Base-by-base conservation (phyloP, 2,797 vertebrate genomes). In the Lutra lutra region DNA sequence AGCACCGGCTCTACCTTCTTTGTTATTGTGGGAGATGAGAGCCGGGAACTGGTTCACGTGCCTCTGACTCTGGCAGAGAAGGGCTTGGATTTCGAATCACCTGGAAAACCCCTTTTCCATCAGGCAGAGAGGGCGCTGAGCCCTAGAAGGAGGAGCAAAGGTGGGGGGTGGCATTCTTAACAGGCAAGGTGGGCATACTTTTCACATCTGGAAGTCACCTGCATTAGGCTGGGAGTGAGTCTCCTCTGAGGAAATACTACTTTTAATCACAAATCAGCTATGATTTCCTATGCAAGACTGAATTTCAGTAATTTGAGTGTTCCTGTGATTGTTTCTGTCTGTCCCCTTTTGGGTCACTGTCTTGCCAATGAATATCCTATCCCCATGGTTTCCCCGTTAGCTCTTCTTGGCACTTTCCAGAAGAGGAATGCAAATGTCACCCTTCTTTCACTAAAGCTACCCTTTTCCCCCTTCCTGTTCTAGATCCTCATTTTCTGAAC, bases 401-500 rank as follows among this genome's bases (percentile, higher is more conserved):
- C 54, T 72, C 2, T 66, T 70, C 10, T 46, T 29, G 15, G 89
- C 25, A 66, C 90, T 32, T 91, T 79, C 78, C 60, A 70, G 86
- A 97, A 83, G 51, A 94, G n/a, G 72, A 97, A 93, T 66, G 78
- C 25, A 0, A 0, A 89, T 89, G 18, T 43, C 87, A 64, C 93
- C 51, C 62, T 97, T 56, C 92, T 97, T n/a, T 68, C 62, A 51
- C 86, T 95, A 10, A 98, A 68, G 13, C 56, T 27, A 29, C 77
- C 58, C 85, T n/a, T 23, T n/a, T 8, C 62, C 95, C 54, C 77
- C 80, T 96, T 91, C n/a, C 91, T 95, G 48, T 91, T 98, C 73
- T 90, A 99, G 99, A 99, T 98, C 99, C 99, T 38, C 99, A 99
- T 96, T 99, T 99, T 98, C 99, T 99, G 72, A 99, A 99, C 92